A percentile compares a stretch with the other conserved stretches of the same genome.
phyloP scores from a whole-genome alignment of 2,797 vertebrate genomes.

The Varecia variegata region DNA sequence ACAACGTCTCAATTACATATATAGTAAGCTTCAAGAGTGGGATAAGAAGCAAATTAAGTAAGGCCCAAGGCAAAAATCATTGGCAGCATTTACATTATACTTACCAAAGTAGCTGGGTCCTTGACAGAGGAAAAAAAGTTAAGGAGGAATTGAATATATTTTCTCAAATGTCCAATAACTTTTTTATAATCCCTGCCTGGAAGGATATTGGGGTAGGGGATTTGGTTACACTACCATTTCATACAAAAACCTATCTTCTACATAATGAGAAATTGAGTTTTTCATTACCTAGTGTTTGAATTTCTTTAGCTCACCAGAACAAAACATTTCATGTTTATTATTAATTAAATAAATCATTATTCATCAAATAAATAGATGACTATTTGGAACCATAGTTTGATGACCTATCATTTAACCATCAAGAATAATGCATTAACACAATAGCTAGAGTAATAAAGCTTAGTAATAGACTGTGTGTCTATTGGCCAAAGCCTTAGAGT shows the following conservation, averaged over 20 bases:
- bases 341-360: neutral
- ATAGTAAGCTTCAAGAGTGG: neutral
- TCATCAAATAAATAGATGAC: neutral
- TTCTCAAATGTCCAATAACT: neutral
- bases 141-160: neutral
- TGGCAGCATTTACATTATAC: neutral
- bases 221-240: neutral
- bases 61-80: neutral
- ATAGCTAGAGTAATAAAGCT: neutral
- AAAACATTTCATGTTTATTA: neutral
- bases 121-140: neutral
- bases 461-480: neutral
- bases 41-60: neutral
- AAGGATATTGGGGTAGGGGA: neutral
- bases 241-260: neutral
- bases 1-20: neutral
- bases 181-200: constrained; percentile 21
- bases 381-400: neutral
- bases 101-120: constrained; percentile 23
- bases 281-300: neutral
- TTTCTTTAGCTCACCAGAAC: neutral
- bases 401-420: neutral
- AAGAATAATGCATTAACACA: neutral
- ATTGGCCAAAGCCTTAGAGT: neutral
- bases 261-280: constrained; percentile 22